These are phyloP conservation scores for Pegoplata infirma DNA, from an alignment of 2,888 invertebrate genomes.

Conservation along the genomic window DNA sequence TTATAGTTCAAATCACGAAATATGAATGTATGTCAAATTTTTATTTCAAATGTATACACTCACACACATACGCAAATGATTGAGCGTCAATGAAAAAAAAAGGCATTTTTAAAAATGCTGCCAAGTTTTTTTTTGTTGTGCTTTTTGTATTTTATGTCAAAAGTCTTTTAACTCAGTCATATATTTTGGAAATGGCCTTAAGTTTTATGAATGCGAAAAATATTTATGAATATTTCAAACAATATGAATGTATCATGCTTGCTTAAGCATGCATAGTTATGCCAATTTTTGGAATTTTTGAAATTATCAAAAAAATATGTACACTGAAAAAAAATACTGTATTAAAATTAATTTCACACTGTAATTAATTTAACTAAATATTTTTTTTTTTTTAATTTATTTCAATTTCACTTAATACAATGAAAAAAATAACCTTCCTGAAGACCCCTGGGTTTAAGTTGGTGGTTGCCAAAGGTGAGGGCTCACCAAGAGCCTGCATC, in stretches of 20 bases:
- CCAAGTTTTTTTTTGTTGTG: not conserved
- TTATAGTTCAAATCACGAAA: not conserved
- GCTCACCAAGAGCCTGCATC: too few species aligned
- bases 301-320: too few species aligned
- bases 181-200: conserved; percentile 1
- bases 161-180: not conserved
- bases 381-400: too few species aligned
- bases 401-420: too few species aligned
- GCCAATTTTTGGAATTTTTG: conserved; percentile 3
- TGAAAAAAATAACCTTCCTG: too few species aligned
- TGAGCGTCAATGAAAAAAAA: not conserved
- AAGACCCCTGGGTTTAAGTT: too few species aligned
- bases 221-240: not conserved
- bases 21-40: too few species aligned
- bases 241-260: not conserved
- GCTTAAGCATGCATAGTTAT: not conserved
- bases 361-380: too few species aligned
- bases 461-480: too few species aligned
- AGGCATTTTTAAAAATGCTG: not conserved
- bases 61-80: not conserved
- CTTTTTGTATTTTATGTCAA: not conserved
- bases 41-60: not conserved
- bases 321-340: too few species aligned
- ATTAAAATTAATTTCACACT: too few species aligned
- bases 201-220: not conserved